Evolutionary conservation across 2,113 vertebrate genomes (phyloP), one percentile per base, ranked within the genome.

Genomic region (Tretioscincus oriximinensis): DNA sequence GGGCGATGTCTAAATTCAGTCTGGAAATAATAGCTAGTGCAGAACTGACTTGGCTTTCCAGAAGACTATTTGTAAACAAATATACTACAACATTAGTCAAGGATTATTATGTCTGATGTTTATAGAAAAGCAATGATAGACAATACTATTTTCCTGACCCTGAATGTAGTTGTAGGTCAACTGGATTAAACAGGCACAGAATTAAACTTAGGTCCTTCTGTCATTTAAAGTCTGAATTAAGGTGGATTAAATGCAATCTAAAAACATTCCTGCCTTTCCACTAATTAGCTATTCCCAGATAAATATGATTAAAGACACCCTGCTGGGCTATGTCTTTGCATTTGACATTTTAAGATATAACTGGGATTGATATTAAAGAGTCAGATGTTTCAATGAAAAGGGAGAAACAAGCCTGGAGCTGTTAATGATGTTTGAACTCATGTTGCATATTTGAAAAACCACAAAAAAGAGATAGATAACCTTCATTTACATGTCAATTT

Each of bases 281-380:
- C 70, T 93, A 87, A 90, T 92, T 90, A 92, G 87, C 88, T 86
- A 81, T 83, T 88, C 16, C 0, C 78, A 90, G 85, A 91, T 88
- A 89, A 41, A 90, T 87, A 90, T 81, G 81, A 89, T 88, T 89
- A 90, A 91, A 90, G 87, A 60, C 82, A 87, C 84, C 88, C 90
- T 84, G 83, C 87, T 91, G 90, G 80, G 80, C 0, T 0, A 64
- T 80, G 85, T 85, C 86, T 88, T 88, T 86, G 86, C 78, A 81
- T 90, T 83, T 87, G 87, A 89, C 82, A 90, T 86, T 92, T 91
- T 81, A 90, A 18, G 92, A 83, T 88, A 80, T 77, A 90, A 91
- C 90, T 85, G 85, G 82, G 84, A 11, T 60, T 90, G 89, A 86
- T 90, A 84, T 80, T 64, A 81, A 54, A 81, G 66, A 81, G 26